Percentiles rank a stretch among this genome's conserved stretches.
phyloP scores from a whole-genome alignment of 2,888 invertebrate genomes.

The Sthenelais limicola region DNA sequence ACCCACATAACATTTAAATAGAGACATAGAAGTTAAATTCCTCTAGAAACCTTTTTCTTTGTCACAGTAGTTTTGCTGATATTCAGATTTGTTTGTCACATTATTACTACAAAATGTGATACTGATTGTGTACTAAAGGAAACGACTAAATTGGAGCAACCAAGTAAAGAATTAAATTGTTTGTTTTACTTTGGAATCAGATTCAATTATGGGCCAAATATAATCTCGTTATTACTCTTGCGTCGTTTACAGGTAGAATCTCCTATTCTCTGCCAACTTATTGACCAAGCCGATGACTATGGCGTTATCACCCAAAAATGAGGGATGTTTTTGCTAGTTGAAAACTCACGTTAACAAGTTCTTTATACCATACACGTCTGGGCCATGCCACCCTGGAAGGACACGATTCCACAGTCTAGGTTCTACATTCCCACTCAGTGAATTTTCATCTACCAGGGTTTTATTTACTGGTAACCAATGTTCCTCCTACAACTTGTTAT shows the following conservation, averaged over 20 bases:
- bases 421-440: no score
- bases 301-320: conserved; percentile 74
- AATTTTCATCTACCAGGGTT: no score
- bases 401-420: no score
- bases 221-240: conserved; percentile 26
- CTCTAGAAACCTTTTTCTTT: not conserved
- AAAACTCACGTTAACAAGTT: not conserved
- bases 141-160: no score
- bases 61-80: not conserved
- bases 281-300: conserved; percentile 85
- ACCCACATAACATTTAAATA: not conserved
- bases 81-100: no score
- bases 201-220: not conserved
- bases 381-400: no score
- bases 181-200: not conserved
- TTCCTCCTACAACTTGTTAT: no score
- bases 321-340: not conserved
- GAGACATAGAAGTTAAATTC: not conserved
- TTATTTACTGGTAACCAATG: no score
- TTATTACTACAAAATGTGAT: not conserved
- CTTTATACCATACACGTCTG: no score
- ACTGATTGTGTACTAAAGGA: no score
- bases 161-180: not conserved
- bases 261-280: conserved; percentile 87
- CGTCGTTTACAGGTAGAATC: conserved; percentile 83